Percentiles rank a stretch among this genome's conserved stretches.
Evolutionary conservation across 2,113 vertebrate genomes (phyloP).

Genomic region (Toxotes jaculatrix): DNA sequence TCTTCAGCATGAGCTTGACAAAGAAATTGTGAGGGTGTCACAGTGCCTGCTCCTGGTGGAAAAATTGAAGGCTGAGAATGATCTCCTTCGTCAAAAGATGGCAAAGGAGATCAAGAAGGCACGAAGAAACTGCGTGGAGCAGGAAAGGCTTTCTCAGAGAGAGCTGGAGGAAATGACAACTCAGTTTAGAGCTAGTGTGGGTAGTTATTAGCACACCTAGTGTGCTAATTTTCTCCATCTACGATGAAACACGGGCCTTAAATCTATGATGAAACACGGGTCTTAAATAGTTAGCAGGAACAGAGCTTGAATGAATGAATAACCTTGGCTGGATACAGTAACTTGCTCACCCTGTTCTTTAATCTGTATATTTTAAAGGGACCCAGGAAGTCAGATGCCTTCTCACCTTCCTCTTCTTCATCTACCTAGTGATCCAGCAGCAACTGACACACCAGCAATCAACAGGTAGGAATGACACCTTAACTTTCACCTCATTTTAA

Average conservation of each 20-base stretch:
- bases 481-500: neutral
- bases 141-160: too few relatives aligned
- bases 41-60: too few relatives aligned
- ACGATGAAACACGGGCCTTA: neutral
- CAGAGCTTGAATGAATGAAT: neutral
- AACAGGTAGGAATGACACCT: neutral
- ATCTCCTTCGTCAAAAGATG: too few relatives aligned
- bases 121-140: too few relatives aligned
- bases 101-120: too few relatives aligned
- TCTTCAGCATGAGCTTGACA: too few relatives aligned
- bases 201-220: too few relatives aligned
- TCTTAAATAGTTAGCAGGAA: neutral
- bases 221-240: neutral
- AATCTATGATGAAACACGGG: neutral
- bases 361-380: neutral
- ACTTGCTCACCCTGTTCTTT: neutral
- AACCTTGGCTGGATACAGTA: neutral
- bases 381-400: neutral
- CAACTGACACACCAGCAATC: neutral
- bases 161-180: too few relatives aligned
- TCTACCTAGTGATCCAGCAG: neutral
- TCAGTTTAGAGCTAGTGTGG: too few relatives aligned
- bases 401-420: neutral
- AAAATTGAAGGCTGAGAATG: too few relatives aligned
- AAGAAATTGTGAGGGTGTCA: too few relatives aligned